These are phyloP conservation scores for Trogon melanurus DNA, from an alignment of 2,113 vertebrate genomes.

Conservation along the genomic window DNA sequence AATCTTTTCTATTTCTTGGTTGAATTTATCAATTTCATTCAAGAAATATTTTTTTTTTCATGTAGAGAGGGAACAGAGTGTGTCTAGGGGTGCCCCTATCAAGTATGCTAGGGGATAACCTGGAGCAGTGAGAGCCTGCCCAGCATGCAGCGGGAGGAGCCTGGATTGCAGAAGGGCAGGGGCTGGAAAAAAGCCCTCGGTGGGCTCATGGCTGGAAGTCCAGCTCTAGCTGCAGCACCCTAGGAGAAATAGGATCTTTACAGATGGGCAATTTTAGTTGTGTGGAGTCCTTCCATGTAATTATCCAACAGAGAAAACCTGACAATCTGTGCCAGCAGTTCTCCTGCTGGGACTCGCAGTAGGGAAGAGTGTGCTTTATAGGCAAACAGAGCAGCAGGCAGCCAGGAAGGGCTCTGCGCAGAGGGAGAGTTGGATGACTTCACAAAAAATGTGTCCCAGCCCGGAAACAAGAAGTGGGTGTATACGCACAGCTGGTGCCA, in stretches of 20 bases:
- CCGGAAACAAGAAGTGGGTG: background rate
- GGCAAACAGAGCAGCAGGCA: background rate
- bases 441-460: background rate
- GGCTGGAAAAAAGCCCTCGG: background rate
- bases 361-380: background rate
- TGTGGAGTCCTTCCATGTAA: background rate
- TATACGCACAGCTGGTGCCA: background rate
- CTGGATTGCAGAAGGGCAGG: background rate
- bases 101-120: background rate
- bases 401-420: background rate
- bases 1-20: background rate
- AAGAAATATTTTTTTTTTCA: background rate
- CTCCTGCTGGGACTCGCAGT: background rate
- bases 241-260: background rate
- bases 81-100: background rate
- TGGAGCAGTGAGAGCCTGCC: background rate
- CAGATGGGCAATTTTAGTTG: background rate
- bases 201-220: background rate
- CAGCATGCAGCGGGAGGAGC: fast-evolving
- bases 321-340: background rate
- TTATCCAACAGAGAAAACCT: background rate
- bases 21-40: background rate
- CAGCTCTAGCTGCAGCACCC: background rate
- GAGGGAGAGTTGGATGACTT: background rate
- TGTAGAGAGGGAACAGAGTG: background rate